Evolutionary conservation across 2,888 invertebrate genomes (phyloP).

Genomic region (Autographa gamma): DNA sequence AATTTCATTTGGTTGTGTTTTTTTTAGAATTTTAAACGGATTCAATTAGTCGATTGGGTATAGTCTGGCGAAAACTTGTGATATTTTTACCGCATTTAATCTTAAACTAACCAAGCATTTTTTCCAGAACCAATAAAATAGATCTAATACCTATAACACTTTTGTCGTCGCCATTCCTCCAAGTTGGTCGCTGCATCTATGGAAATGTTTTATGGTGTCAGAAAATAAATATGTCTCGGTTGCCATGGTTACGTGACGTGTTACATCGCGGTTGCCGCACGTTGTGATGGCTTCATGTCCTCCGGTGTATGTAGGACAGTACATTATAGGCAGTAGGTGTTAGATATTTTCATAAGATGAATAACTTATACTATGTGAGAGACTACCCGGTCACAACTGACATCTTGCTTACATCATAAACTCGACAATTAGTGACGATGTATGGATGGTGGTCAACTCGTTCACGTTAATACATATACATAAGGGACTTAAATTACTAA

Average conservation of each 20-base stretch:
- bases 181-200: slow-evolving; percentile 59
- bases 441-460: too few species aligned
- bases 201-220: slow-evolving; percentile 63
- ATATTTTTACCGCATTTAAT: neutral
- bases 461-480: too few species aligned
- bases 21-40: neutral
- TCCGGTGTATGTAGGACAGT: slow-evolving; percentile 29
- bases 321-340: slow-evolving; percentile 16
- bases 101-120: too few species aligned
- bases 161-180: slow-evolving; percentile 36
- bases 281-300: slow-evolving; percentile 52
- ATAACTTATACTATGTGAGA: too few species aligned
- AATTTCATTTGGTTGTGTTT: too few species aligned
- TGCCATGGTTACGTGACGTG: slow-evolving; percentile 34
- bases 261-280: slow-evolving; percentile 39
- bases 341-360: neutral
- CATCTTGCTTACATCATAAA: too few species aligned
- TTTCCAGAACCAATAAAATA: too few species aligned
- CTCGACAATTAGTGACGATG: too few species aligned
- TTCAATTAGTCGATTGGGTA: neutral
- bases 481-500: too few species aligned
- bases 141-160: neutral
- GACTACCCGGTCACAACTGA: too few species aligned
- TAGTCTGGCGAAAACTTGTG: neutral
- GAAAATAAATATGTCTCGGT: slow-evolving; percentile 59